phyloP scores from a whole-genome alignment of 1,140 invertebrate genomes.

The Eufriesea mexicana region DNA sequence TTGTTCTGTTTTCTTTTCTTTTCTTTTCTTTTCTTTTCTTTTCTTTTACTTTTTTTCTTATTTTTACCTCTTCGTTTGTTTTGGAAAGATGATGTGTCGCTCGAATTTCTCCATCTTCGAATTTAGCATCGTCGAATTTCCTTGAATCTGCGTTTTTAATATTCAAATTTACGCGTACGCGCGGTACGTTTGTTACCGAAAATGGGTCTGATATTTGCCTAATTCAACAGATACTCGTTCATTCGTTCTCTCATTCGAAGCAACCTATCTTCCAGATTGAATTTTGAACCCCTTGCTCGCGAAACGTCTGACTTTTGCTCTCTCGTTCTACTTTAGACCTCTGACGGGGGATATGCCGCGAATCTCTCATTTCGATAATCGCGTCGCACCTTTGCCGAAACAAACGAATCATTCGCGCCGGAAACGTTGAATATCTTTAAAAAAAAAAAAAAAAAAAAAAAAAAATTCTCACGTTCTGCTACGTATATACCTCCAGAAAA shows the following conservation, averaged over 20 bases:
- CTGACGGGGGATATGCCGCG: neutral
- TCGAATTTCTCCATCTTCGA: neutral
- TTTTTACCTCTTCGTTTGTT: conserved; percentile 32
- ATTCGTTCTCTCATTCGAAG: conserved; percentile 4
- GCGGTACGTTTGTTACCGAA: neutral
- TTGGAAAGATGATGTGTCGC: neutral
- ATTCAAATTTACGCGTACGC: neutral
- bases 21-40: no score
- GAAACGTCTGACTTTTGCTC: neutral
- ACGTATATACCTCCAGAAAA: conserved; percentile 25
- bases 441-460: neutral
- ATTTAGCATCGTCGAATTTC: neutral
- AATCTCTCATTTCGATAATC: neutral
- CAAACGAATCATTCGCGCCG: conserved; percentile 12
- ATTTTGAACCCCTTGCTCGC: neutral
- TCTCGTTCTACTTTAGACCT: neutral
- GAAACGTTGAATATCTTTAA: neutral
- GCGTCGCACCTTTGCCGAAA: conserved; percentile 20
- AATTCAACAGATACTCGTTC: conserved; percentile 5
- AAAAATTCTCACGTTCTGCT: conserved; percentile 1
- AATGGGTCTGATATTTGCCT: neutral
- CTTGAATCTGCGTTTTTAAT: neutral
- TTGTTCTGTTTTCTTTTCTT: neutral
- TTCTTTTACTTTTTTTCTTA: neutral
- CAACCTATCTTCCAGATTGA: neutral